Percentiles rank a stretch among this genome's conserved stretches.
Evolutionary conservation across 2,797 vertebrate species (phyloP).

Genomic region (Pristis pectinata): DNA sequence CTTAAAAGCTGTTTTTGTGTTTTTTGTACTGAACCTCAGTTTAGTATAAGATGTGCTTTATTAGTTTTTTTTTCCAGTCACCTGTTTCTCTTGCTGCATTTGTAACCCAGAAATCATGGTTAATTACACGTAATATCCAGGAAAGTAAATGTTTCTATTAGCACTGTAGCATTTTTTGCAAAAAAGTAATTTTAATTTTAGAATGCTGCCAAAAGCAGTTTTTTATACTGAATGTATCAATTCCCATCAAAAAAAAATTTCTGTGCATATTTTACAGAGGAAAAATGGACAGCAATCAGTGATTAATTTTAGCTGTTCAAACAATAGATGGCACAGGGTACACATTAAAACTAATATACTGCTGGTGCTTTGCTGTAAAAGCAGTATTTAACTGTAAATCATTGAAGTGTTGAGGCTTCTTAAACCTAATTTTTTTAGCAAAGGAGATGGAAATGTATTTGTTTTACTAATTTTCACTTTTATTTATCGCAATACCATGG

Average conservation of each 20-base stretch:
- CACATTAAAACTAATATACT: background rate
- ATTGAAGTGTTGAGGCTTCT: background rate
- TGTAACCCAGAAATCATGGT: constrained; percentile 67
- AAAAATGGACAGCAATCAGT: background rate
- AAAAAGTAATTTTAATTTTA: background rate
- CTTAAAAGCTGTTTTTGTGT: constrained; percentile 45
- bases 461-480: background rate
- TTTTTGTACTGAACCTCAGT: background rate
- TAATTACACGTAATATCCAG: constrained; percentile 63
- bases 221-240: background rate
- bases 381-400: constrained; percentile 3
- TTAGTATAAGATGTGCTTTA: constrained; percentile 49
- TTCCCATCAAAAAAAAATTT: background rate
- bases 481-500: background rate
- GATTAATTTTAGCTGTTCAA: background rate
- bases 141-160: constrained; percentile 67
- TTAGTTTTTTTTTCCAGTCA: constrained; percentile 60
- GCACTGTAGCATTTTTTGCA: constrained; percentile 45
- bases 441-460: background rate
- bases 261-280: background rate
- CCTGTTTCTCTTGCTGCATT: constrained; percentile 72
- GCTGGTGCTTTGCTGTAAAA: background rate
- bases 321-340: background rate
- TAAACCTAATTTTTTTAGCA: background rate
- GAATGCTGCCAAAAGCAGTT: background rate